Conservation (phyloP, 2,888 invertebrate species). For the Neoitamus cyanurus region DNA sequence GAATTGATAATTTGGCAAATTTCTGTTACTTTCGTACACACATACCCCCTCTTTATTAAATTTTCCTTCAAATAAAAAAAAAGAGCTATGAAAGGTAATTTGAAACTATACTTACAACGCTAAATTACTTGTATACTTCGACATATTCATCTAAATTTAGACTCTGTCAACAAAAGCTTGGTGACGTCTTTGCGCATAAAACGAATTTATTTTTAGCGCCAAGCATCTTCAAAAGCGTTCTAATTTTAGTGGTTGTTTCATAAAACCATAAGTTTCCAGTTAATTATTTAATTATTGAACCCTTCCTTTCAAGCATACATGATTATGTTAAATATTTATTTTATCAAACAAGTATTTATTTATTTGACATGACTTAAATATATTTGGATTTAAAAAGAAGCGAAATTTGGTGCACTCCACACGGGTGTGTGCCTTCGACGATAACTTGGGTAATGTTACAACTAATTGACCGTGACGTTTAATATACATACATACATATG, state of each 20-base stretch:
- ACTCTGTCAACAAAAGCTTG: neutral
- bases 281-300: neutral
- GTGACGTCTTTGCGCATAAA: neutral
- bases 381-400: no score
- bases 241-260: neutral
- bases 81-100: neutral
- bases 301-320: neutral
- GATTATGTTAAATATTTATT: neutral
- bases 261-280: neutral
- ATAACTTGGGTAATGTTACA: no score
- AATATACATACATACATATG: no score
- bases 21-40: no score
- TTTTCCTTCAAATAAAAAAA: neutral
- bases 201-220: neutral
- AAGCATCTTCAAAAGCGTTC: neutral
- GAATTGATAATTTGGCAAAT: no score
- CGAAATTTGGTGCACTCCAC: no score
- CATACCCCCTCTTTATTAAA: neutral
- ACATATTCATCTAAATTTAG: neutral
- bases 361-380: neutral
- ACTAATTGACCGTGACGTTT: no score
- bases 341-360: neutral
- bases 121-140: no score
- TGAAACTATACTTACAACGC: neutral
- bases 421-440: no score